phyloP scores from a whole-genome alignment of 2,888 invertebrate genomes.

The Caenorhabditis panamensis region DNA sequence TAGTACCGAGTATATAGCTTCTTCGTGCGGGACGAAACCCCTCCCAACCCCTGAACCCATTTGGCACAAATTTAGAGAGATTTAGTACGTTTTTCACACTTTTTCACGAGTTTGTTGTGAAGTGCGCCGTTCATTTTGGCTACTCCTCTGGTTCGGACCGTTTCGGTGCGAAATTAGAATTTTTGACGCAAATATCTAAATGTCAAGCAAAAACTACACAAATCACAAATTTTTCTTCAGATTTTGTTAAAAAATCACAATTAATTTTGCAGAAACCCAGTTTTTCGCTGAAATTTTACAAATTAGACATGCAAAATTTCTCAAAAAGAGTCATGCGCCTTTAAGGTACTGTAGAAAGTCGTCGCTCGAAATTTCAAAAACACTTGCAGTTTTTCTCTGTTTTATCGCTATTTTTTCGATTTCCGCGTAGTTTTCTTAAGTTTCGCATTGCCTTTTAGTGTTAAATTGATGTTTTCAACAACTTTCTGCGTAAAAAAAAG shows the following conservation, averaged over 20 bases:
- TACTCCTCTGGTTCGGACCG: no score
- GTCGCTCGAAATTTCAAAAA: neutral
- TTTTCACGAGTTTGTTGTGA: no score
- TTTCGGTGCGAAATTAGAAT: no score
- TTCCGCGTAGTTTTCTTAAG: neutral
- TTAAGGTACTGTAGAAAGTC: neutral
- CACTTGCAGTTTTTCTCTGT: neutral
- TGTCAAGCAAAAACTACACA: neutral
- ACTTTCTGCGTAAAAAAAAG: no score
- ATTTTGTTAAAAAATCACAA: neutral
- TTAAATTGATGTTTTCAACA: no score
- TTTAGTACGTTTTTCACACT: neutral
- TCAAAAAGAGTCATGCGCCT: no score
- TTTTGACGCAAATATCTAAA: no score
- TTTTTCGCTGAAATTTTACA: neutral
- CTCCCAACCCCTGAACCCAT: conserved; percentile 4
- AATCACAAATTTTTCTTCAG: no score
- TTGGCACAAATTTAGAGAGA: conserved; percentile 4
- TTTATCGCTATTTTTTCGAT: neutral
- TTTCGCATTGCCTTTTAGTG: no score
- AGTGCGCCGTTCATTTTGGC: no score
- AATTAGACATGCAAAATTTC: no score
- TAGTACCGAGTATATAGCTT: conserved; percentile 11
- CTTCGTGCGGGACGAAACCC: neutral
- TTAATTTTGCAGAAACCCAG: neutral